Evolutionary conservation across 2,888 invertebrate species (phyloP).

Genomic region (Cephalotes varians): DNA sequence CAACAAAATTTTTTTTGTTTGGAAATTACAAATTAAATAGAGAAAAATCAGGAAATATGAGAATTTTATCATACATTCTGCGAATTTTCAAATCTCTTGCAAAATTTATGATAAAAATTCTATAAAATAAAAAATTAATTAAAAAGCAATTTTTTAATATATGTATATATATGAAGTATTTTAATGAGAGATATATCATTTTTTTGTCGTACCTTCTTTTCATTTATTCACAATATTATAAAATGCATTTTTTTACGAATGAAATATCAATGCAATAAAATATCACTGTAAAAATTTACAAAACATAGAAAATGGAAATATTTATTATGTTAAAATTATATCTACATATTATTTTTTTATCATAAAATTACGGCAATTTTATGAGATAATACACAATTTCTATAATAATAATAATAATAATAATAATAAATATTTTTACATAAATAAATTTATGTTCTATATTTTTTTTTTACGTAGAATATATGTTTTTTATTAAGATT

Average conservation of each 20-base stretch:
- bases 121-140: neutral
- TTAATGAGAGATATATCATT: neutral
- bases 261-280: too few species aligned
- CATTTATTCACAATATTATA: too few species aligned
- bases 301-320: neutral
- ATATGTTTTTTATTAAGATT: neutral
- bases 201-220: neutral
- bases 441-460: neutral
- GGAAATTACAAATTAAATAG: neutral
- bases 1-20: neutral
- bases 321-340: too few species aligned
- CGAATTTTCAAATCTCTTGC: neutral
- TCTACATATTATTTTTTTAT: too few species aligned
- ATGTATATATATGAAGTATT: neutral
- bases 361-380: too few species aligned
- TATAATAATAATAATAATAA: neutral
- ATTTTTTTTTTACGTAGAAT: neutral
- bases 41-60: neutral
- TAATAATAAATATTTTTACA: neutral
- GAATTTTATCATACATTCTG: constrained; percentile 12
- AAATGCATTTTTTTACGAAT: too few species aligned
- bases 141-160: neutral
- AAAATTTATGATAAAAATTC: neutral
- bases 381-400: neutral
- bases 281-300: neutral